A percentile compares a stretch with the other conserved stretches of the same genome.
Evolutionary conservation across 2,113 vertebrate genomes (phyloP).

Genomic region (Hemiprocne comata): DNA sequence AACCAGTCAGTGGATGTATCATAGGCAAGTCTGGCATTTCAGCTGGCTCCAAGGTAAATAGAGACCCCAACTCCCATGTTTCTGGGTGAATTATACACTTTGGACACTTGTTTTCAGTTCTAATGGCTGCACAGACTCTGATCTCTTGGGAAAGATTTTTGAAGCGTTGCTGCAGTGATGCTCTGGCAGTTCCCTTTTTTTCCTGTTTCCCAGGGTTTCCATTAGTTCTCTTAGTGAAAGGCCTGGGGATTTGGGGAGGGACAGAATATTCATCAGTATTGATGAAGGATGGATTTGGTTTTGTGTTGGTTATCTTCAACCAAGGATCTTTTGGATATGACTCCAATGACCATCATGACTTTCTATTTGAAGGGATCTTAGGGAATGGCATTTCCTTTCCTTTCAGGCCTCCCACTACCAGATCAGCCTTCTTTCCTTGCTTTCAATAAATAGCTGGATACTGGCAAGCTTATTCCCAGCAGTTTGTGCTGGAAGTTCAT

Average conservation of each 20-base stretch:
- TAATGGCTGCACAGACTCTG: background rate
- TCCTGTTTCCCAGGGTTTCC: background rate
- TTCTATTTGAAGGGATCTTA: background rate
- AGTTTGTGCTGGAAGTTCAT: slow-evolving; percentile 34
- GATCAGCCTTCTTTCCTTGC: background rate
- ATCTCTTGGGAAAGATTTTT: background rate
- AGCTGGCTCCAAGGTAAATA: background rate
- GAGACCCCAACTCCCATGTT: background rate
- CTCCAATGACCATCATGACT: accelerated
- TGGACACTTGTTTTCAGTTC: background rate
- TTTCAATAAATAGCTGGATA: background rate
- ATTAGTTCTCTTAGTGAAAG: accelerated
- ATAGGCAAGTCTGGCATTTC: background rate
- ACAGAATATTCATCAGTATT: accelerated
- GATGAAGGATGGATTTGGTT: accelerated
- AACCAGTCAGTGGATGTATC: background rate
- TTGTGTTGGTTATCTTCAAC: accelerated
- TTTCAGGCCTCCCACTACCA: background rate
- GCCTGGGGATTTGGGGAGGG: background rate
- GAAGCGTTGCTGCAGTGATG: background rate
- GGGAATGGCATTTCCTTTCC: background rate
- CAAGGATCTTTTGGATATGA: background rate
- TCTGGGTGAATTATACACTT: background rate
- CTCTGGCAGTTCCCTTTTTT: background rate
- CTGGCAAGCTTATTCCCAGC: background rate